phyloP scores from a whole-genome alignment of 2,888 invertebrate species.

The Thumatha senex region DNA sequence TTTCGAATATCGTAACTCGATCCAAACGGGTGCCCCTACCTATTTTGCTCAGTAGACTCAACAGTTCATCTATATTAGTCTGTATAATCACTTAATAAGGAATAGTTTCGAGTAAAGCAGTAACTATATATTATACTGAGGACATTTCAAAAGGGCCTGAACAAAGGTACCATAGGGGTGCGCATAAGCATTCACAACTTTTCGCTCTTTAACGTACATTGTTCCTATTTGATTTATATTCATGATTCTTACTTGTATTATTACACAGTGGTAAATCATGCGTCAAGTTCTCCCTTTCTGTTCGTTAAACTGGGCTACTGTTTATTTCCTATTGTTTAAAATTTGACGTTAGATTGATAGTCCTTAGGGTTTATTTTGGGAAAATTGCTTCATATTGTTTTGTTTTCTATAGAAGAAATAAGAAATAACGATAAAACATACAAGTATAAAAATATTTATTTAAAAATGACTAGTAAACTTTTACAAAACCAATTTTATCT shows the following conservation, averaged over 20 bases:
- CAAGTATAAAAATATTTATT: constrained; percentile 32
- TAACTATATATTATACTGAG: constrained; percentile 20
- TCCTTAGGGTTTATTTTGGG: neutral
- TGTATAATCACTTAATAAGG: constrained; percentile 28
- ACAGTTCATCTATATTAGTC: constrained; percentile 7
- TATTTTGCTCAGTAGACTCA: constrained; percentile 36
- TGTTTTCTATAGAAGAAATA: no score
- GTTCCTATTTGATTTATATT: constrained; percentile 83
- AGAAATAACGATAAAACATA: neutral
- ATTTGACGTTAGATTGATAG: constrained; percentile 23
- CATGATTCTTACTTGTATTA: constrained; percentile 76
- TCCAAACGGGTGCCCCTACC: constrained; percentile 73
- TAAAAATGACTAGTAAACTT: constrained; percentile 68
- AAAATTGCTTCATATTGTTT: no score
- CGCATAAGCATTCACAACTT: constrained; percentile 76
- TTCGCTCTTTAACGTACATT: constrained; percentile 80
- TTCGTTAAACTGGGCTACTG: constrained; percentile 38
- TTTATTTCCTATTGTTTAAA: constrained; percentile 33
- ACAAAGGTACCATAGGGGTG: constrained; percentile 72
- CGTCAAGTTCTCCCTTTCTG: constrained; percentile 57
- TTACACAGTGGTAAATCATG: constrained; percentile 73
- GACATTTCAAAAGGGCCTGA: constrained; percentile 49
- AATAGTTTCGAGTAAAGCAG: constrained; percentile 17
- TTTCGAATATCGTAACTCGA: constrained; percentile 72
- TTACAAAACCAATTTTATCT: constrained; percentile 49